A percentile compares a stretch with the other conserved stretches of the same genome.
Evolutionary conservation across 2,888 invertebrate genomes (phyloP).

Genomic region (Punctoribates punctum): DNA sequence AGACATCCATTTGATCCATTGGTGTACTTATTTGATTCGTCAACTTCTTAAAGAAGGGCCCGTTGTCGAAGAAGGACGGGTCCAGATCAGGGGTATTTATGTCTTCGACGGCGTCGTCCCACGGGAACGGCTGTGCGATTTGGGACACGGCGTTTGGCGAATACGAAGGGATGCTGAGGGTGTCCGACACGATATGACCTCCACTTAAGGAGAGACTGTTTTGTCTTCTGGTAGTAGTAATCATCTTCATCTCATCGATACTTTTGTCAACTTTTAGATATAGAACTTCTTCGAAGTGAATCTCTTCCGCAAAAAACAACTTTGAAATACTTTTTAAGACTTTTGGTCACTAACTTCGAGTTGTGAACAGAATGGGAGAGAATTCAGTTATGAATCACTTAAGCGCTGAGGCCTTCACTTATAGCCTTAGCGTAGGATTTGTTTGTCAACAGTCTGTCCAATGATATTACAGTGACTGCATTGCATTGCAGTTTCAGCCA

Average conservation of each 20-base stretch:
- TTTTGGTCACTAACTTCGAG: too few relatives aligned
- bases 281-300: background rate
- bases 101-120: constrained; percentile 10
- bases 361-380: too few relatives aligned
- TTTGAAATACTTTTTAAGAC: background rate
- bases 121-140: background rate
- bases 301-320: background rate
- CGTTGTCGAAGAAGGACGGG: constrained; percentile 5
- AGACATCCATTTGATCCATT: background rate
- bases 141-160: constrained; percentile 1
- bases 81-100: constrained; percentile 14
- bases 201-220: background rate
- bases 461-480: background rate
- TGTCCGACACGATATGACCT: background rate
- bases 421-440: too few relatives aligned
- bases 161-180: background rate
- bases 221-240: background rate
- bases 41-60: constrained; percentile 11
- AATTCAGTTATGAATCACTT: too few relatives aligned
- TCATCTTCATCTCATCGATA: background rate
- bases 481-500: background rate
- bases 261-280: background rate
- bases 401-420: too few relatives aligned
- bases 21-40: background rate
- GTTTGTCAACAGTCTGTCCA: too few relatives aligned